Percentiles rank a stretch among this genome's conserved stretches.
phyloP scores from a whole-genome alignment of 2,113 vertebrate species.

The Mixornis gularis region DNA sequence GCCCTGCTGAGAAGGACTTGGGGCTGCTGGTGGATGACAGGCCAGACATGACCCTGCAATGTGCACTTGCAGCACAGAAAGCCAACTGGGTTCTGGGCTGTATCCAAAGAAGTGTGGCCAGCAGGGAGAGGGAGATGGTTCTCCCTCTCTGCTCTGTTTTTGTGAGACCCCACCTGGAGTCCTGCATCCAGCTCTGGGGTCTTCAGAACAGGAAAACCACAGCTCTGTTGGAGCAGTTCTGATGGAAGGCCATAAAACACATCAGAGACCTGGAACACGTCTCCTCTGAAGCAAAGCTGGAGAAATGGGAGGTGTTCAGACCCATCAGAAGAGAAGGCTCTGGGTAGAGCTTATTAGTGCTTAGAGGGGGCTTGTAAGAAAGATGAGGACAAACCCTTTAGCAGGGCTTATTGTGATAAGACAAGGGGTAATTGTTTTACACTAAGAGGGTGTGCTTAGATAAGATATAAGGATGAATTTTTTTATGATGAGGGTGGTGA shows the following conservation, averaged over 20 bases:
- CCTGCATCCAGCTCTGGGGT: neutral
- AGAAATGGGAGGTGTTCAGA: neutral
- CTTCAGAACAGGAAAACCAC: neutral
- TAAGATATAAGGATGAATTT: neutral
- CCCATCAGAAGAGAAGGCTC: neutral
- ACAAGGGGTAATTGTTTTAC: neutral
- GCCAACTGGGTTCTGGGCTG: neutral
- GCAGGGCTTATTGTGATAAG: neutral
- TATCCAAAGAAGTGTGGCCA: fast-evolving
- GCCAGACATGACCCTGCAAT: fast-evolving
- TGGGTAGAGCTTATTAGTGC: neutral
- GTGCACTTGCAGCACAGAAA: neutral
- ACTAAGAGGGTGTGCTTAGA: neutral
- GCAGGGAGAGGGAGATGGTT: neutral
- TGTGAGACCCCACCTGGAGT: neutral
- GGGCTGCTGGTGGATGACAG: neutral
- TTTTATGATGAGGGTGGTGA: neutral
- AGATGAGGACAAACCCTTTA: neutral
- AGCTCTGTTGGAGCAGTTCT: neutral
- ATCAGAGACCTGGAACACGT: neutral
- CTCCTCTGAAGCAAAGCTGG: neutral
- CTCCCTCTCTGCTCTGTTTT: neutral
- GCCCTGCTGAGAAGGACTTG: neutral
- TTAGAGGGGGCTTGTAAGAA: neutral
- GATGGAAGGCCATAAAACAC: neutral